Conservation (phyloP, 2,888 invertebrate species). For the Andrena bucephala region DNA sequence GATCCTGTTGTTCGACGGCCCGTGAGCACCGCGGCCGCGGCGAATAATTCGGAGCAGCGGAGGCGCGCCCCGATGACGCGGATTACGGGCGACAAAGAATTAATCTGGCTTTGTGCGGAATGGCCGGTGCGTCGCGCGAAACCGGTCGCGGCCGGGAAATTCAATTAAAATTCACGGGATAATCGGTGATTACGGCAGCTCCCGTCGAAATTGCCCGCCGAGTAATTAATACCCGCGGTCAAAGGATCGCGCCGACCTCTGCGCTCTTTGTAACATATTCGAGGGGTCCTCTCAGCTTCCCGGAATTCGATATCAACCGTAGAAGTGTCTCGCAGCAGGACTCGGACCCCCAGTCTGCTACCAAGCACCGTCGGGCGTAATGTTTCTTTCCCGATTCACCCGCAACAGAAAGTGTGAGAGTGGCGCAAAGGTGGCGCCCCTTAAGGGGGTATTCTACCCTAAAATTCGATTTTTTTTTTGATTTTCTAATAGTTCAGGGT, state of each 20-base stretch:
- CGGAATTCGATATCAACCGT: too few relatives aligned
- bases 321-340: too few relatives aligned
- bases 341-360: too few relatives aligned
- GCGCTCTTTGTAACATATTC: not conserved
- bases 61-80: slow-evolving; percentile 4
- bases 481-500: too few relatives aligned
- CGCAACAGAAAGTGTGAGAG: too few relatives aligned
- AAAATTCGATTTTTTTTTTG: too few relatives aligned
- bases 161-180: slow-evolving; percentile 39
- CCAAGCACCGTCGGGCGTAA: too few relatives aligned
- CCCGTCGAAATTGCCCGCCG: slow-evolving; percentile 11
- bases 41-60: slow-evolving; percentile 20
- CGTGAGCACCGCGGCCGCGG: not conserved
- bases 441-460: too few relatives aligned
- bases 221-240: slow-evolving; percentile 28
- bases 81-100: slow-evolving; percentile 43
- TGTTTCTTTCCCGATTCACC: too few relatives aligned
- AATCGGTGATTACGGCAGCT: slow-evolving; percentile 30
- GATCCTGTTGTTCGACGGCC: slow-evolving; percentile 3
- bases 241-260: not conserved
- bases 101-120: slow-evolving; percentile 41
- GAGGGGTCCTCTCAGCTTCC: not conserved
- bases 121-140: slow-evolving; percentile 19
- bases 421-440: too few relatives aligned
- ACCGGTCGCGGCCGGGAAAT: not conserved